Conservation (phyloP, 2,888 invertebrate species). For the Xanthia togata region DNA sequence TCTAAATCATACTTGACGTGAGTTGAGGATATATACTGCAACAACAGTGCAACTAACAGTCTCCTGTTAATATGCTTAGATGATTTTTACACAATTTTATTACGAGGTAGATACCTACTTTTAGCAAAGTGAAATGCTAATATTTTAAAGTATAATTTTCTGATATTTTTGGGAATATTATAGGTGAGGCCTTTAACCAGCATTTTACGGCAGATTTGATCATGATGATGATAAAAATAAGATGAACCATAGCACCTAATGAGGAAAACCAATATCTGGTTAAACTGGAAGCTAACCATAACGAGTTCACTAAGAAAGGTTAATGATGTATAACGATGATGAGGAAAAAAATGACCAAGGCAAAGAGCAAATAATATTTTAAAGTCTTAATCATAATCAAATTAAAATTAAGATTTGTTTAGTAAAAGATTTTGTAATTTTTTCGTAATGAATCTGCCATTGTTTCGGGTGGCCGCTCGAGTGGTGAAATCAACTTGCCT, state of each 20-base stretch:
- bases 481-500: slow-evolving; percentile 78
- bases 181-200: background rate
- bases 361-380: background rate
- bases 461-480: slow-evolving; percentile 80
- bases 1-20: slow-evolving; percentile 20
- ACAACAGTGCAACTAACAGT: background rate
- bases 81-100: background rate
- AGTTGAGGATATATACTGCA: background rate
- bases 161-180: background rate
- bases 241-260: background rate
- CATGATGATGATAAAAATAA: slow-evolving; percentile 2
- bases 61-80: background rate
- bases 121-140: background rate
- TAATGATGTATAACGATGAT: slow-evolving; percentile 8
- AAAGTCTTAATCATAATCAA: slow-evolving; percentile 17
- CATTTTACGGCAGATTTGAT: slow-evolving; percentile 2
- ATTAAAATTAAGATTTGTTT: slow-evolving; percentile 43
- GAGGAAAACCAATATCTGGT: background rate
- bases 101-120: background rate
- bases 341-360: slow-evolving; percentile 19
- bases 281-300: slow-evolving; percentile 6
- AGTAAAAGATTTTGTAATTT: slow-evolving; percentile 69
- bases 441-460: slow-evolving; percentile 76
- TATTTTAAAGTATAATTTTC: background rate
- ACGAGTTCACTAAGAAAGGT: slow-evolving; percentile 5